Percentiles rank a stretch among this genome's conserved stretches.
Evolutionary conservation across 2,888 invertebrate genomes (phyloP).

Genomic region (Athetis lepigone): DNA sequence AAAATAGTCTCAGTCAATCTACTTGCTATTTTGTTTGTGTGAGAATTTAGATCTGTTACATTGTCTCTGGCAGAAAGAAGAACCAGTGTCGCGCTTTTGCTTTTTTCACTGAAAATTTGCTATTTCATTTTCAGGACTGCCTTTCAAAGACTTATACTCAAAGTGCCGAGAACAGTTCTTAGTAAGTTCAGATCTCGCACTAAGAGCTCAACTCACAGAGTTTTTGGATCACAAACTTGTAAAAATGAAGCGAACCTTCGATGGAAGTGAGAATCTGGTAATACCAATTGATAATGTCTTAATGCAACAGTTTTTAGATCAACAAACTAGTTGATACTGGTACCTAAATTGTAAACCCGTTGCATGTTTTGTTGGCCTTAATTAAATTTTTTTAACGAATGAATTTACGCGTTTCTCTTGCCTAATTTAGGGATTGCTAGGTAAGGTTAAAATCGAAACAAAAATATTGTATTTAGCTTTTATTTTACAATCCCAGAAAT

Average conservation of each 20-base stretch:
- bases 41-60: background rate
- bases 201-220: conserved; percentile 97
- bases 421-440: background rate
- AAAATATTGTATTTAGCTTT: conserved; percentile 81
- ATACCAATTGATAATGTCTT: conserved; percentile 94
- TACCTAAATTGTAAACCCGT: conserved; percentile 4
- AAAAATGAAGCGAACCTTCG: conserved; percentile 94
- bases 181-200: conserved; percentile 97
- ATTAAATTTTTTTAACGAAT: conserved; percentile 25
- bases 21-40: background rate
- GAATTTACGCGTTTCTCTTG: conserved; percentile 27
- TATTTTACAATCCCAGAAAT: conserved; percentile 91
- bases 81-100: background rate
- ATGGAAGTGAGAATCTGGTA: conserved; percentile 95
- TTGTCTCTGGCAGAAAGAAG: background rate
- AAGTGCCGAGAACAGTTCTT: conserved; percentile 96
- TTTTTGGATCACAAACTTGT: conserved; percentile 98
- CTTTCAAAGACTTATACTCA: conserved; percentile 96
- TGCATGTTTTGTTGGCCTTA: conserved; percentile 13
- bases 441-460: conserved; percentile 70
- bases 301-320: conserved; percentile 94
- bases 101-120: background rate
- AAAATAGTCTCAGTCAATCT: too few relatives aligned
- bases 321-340: conserved; percentile 81
- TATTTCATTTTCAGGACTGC: conserved; percentile 91